phyloP scores from a whole-genome alignment of 2,113 vertebrate species.

The Hyaena hyaena region DNA sequence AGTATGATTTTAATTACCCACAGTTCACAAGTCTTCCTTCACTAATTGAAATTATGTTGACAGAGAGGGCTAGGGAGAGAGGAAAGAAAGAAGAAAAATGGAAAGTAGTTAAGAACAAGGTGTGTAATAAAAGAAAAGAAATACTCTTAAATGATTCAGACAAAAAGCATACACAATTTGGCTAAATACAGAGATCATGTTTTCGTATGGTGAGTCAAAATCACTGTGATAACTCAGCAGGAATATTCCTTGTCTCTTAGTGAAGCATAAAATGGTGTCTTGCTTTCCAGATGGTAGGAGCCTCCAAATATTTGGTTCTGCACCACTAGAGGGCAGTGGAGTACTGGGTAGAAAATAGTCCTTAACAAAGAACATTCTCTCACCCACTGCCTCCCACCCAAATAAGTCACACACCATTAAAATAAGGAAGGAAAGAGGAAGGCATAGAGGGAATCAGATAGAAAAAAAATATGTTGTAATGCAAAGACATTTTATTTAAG shows the following conservation, averaged over 20 bases:
- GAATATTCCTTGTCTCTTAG: not conserved
- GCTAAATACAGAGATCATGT: not conserved
- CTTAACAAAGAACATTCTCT: not conserved
- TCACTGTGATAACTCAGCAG: not conserved
- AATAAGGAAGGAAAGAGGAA: not conserved
- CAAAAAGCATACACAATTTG: not conserved
- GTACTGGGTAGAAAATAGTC: slow-evolving; percentile 10
- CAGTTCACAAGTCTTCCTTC: not conserved
- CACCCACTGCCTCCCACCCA: no score
- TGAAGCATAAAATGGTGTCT: slow-evolving; percentile 81
- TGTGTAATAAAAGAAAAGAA: not conserved
- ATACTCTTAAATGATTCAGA: not conserved
- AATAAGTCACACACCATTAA: not conserved
- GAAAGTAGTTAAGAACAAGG: not conserved
- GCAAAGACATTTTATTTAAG: not conserved
- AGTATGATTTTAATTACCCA: not conserved
- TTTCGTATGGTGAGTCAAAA: not conserved
- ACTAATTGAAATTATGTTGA: not conserved
- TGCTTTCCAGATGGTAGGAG: slow-evolving; percentile 61
- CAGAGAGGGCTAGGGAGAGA: not conserved
- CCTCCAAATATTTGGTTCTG: not conserved
- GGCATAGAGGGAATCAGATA: not conserved
- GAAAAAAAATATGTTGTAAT: not conserved
- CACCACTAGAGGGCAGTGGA: slow-evolving; percentile 84
- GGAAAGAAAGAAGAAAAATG: not conserved